Evolutionary conservation across 1,140 invertebrate genomes (phyloP), one percentile per base, ranked within the genome.

Genomic region (Cyphomyrmex costatus): DNA sequence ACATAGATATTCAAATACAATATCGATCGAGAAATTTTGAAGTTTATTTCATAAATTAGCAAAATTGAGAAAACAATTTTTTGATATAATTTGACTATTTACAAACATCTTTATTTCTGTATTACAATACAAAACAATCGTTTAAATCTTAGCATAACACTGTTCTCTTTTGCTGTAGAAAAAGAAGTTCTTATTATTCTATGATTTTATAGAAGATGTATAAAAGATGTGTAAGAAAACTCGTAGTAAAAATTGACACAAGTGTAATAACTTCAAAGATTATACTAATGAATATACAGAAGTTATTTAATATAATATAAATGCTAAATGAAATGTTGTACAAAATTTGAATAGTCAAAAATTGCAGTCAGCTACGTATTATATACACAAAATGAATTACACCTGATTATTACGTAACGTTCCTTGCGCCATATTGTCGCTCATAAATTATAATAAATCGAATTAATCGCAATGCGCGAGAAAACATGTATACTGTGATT

Each of bases 231-330:
- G 24, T 90, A 68, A 76, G 60, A 30, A 24, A 56, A 42, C 56
- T 14, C 84, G 46, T 24, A 65, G 86, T 92, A 92, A 92, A 92
- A 92, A 92, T 90, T 68, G 76, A 63, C 14, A 61, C 79, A 90
- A 86, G 77, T 92, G 88, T 93, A 87, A 92, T 87, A 91, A 88
- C 70, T 74, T 56, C 36, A 84, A 89, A 91, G 68, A 89, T 86
- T 91, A 90, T 77, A 90, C 88, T 84, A 70, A 89, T 53, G 65
- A 92, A 92, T 92, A 86, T 90, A 91, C 89, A 91, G 87, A 85
- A 87, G 24, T 14, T 42, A 58, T 78, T 87, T 87, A 76, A 65
- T 56, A 73, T 58, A 42, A 58, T 58, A 56, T 74, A 74, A 42
- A 36, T 61, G 61, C 61, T 66, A 66, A 86, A 88, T 85, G 73